Evolutionary conservation across 2,797 vertebrate species (phyloP).

Genomic region (Erpetoichthys calabaricus): DNA sequence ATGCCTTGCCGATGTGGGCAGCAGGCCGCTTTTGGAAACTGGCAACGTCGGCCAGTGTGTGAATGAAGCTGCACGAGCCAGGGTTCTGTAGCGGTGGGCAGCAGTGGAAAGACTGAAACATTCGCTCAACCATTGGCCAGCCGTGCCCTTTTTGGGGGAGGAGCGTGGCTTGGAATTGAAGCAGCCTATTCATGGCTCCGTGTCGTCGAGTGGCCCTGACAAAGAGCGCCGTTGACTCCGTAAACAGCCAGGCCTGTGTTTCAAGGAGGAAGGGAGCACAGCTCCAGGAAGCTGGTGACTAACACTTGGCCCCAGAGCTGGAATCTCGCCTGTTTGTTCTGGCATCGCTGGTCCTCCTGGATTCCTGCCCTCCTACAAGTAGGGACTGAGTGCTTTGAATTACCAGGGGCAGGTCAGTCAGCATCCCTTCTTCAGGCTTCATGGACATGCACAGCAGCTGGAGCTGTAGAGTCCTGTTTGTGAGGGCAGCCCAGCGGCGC

Average conservation of each 20-base stretch:
- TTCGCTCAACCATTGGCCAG: no score
- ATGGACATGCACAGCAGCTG: no score
- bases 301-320: conserved; percentile 40
- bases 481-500: no score
- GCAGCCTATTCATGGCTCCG: not conserved
- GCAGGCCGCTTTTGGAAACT: no score
- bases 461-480: no score
- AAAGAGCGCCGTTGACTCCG: not conserved
- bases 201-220: not conserved
- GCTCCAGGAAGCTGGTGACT: conserved; percentile 32
- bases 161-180: not conserved
- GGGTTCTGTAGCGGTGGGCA: no score
- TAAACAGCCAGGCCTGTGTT: not conserved
- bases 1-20: no score
- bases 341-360: conserved; percentile 16
- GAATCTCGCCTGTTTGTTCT: conserved; percentile 54
- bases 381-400: not conserved
- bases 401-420: not conserved
- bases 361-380: not conserved
- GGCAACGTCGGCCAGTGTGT: no score
- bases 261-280: conserved; percentile 14
- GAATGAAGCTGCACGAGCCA: no score
- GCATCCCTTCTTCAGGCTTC: no score
- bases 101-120: not conserved
- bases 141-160: not conserved